Conservation (phyloP, 2,888 invertebrate species). For the Holacanthella duospinosa region DNA sequence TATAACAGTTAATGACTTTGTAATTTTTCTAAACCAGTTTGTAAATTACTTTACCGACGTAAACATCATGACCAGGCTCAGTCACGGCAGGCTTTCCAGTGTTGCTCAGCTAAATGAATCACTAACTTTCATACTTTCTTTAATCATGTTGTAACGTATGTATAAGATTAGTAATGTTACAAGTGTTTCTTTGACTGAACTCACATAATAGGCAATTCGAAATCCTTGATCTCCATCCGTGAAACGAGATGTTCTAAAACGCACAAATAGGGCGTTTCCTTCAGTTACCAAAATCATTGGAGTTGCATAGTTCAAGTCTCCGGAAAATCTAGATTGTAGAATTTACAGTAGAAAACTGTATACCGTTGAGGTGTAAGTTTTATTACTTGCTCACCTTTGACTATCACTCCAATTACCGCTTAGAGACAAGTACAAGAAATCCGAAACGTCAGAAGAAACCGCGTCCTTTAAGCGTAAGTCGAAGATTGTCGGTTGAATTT, state of each 20-base stretch:
- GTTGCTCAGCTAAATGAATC: no score
- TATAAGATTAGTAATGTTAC: no score
- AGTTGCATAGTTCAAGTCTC: constrained; percentile 5
- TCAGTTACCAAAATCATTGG: constrained; percentile 7
- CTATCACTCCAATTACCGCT: constrained; percentile 11
- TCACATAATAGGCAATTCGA: constrained; percentile 2
- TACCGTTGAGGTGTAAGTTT: no score
- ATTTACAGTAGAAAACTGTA: no score
- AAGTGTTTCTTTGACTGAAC: no score
- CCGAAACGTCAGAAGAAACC: neutral
- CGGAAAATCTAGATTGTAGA: constrained; percentile 10
- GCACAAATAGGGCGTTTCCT: neutral
- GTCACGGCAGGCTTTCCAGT: constrained; percentile 7
- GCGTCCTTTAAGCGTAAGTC: neutral
- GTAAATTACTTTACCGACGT: no score
- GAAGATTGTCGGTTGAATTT: constrained; percentile 7
- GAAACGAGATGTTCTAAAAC: constrained; percentile 5
- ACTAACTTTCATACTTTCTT: no score
- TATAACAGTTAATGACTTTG: no score
- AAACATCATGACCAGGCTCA: constrained; percentile 6
- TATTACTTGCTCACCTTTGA: no score
- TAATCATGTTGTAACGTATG: no score
- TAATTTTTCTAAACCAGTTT: no score
- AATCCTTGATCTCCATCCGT: constrained; percentile 1
- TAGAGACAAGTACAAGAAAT: constrained; percentile 8